phyloP scores from a whole-genome alignment of 1,140 invertebrate genomes.

The Leptestheria dahalacensis region DNA sequence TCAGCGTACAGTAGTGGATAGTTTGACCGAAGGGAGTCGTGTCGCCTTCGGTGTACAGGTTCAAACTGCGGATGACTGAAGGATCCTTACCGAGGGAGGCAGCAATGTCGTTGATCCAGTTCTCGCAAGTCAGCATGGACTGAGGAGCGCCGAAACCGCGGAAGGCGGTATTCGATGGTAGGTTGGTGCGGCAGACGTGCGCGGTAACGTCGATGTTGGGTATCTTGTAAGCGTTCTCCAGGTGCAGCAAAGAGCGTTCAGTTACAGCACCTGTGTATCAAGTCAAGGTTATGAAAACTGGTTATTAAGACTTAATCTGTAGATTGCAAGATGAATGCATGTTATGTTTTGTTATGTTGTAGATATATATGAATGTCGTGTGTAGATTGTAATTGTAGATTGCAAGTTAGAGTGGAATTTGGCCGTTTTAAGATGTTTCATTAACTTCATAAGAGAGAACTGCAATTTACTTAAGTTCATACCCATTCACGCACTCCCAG shows the following conservation, averaged over 20 bases:
- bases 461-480: no score
- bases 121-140: slow-evolving; percentile 70
- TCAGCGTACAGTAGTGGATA: slow-evolving; percentile 55
- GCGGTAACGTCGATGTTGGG: slow-evolving; percentile 49
- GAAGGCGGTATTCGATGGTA: slow-evolving; percentile 79
- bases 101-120: slow-evolving; percentile 58
- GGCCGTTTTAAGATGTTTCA: no score
- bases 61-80: slow-evolving; percentile 43
- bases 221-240: slow-evolving; percentile 61
- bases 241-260: slow-evolving; percentile 60
- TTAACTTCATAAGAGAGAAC: no score
- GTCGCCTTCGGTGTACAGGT: slow-evolving; percentile 68
- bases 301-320: not conserved
- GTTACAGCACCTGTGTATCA: slow-evolving; percentile 38
- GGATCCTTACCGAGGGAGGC: slow-evolving; percentile 45
- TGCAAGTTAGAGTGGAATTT: no score
- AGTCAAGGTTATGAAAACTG: not conserved
- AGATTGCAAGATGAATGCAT: not conserved
- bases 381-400: no score
- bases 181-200: slow-evolving; percentile 63
- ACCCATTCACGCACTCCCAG: no score
- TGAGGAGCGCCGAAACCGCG: slow-evolving; percentile 78
- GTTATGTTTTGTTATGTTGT: not conserved
- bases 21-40: slow-evolving; percentile 62
- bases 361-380: no score